Evolutionary conservation across 37 sponge, comb jelly and placozoan species (phyloP).

Genomic region (Agelas oroides): DNA sequence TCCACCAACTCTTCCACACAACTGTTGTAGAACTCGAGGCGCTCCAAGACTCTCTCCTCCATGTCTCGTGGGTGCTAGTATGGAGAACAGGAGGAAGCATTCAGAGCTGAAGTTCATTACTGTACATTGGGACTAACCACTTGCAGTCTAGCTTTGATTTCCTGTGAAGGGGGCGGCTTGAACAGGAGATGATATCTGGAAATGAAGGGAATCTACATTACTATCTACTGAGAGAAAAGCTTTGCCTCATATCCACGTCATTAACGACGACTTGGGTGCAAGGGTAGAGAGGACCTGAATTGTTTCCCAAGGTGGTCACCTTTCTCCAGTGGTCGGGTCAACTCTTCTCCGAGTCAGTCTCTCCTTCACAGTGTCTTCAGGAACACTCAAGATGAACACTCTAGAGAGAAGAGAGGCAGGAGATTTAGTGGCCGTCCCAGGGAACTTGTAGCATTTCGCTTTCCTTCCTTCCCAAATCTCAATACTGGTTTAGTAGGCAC

Average conservation of each 20-base stretch:
- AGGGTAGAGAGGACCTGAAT: no score
- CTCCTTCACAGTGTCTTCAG: constrained; percentile 83
- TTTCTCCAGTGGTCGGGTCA: constrained; percentile 85
- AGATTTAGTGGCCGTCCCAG: neutral
- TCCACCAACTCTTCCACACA: constrained; percentile 70
- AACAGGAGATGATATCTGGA: constrained; percentile 81
- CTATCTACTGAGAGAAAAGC: neutral
- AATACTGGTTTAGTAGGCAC: no score
- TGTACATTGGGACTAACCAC: constrained; percentile 53
- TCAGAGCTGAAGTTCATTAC: neutral
- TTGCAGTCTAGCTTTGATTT: constrained; percentile 73
- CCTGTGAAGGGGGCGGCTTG: constrained; percentile 81
- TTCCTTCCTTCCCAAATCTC: no score
- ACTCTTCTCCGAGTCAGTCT: constrained; percentile 74
- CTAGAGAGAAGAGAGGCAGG: constrained; percentile 31
- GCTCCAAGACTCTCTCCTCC: constrained; percentile 51
- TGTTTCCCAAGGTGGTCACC: no score
- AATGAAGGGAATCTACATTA: neutral
- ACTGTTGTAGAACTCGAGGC: constrained; percentile 52
- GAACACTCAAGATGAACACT: constrained; percentile 84
- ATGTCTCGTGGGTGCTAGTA: constrained; percentile 73
- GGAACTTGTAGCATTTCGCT: neutral
- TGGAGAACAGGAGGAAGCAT: neutral
- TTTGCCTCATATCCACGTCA: no score
- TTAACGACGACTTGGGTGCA: no score